Evolutionary conservation across 2,888 invertebrate genomes (phyloP).

Genomic region (Eudasyphora cyanicolor): DNA sequence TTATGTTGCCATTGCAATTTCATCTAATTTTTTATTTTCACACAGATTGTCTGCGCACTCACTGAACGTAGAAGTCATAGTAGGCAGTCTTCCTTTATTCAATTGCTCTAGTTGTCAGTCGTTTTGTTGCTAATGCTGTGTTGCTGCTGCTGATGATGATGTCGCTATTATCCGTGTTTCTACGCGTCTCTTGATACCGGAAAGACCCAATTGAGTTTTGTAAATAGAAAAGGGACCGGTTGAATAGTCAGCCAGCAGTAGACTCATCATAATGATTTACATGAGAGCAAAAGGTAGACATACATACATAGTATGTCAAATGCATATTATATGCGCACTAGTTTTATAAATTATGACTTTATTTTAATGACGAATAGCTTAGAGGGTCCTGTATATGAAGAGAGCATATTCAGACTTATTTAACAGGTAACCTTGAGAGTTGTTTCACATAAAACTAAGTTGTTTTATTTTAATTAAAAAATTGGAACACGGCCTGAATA

Average conservation of each 20-base stretch:
- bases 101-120: conserved; percentile 60
- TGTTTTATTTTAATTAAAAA: too few species aligned
- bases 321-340: neutral
- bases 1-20: conserved; percentile 11
- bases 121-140: too few species aligned
- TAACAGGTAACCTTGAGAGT: neutral
- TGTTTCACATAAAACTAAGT: too few species aligned
- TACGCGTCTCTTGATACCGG: conserved; percentile 52
- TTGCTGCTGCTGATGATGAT: too few species aligned
- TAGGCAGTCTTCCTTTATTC: conserved; percentile 32
- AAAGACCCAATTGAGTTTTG: conserved; percentile 57
- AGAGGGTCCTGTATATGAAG: neutral
- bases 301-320: too few species aligned
- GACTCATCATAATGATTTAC: conserved; percentile 18
- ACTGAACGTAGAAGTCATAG: too few species aligned
- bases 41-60: neutral
- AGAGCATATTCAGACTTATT: neutral
- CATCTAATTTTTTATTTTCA: neutral
- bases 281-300: neutral
- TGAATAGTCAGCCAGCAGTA: neutral
- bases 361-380: neutral
- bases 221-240: neutral
- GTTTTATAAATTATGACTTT: conserved; percentile 15
- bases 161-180: conserved; percentile 9
- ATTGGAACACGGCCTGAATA: too few species aligned